Conservation (phyloP, 2,888 invertebrate species). For the Perithous albicinctus region DNA sequence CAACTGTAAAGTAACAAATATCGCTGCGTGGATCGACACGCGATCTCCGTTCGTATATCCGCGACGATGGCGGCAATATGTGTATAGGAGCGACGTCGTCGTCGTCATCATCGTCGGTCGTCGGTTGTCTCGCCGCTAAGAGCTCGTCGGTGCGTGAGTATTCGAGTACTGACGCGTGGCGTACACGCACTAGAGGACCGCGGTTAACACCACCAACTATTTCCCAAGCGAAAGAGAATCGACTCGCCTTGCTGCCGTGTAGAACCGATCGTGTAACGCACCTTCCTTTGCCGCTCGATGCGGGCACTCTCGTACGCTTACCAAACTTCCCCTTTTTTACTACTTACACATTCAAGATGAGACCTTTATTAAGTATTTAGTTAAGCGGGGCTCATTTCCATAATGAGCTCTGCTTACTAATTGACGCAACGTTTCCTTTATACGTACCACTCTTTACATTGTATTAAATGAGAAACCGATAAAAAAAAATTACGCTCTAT, state of each 20-base stretch:
- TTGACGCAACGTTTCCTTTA: conserved; percentile 70
- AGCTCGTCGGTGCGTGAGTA: conserved; percentile 64
- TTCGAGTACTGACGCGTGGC: conserved; percentile 65
- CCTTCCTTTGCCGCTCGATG: conserved; percentile 43
- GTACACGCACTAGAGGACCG: conserved; percentile 53
- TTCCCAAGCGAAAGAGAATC: no score
- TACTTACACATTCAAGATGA: conserved; percentile 78
- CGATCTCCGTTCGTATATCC: conserved; percentile 75
- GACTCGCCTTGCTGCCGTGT: neutral
- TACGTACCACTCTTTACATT: conserved; percentile 29
- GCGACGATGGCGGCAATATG: conserved; percentile 63
- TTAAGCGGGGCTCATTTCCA: conserved; percentile 77
- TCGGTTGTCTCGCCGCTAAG: conserved; percentile 19
- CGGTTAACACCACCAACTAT: neutral
- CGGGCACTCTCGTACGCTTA: conserved; percentile 56
- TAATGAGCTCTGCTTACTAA: conserved; percentile 79
- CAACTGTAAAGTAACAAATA: conserved; percentile 83
- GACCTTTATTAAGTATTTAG: conserved; percentile 79
- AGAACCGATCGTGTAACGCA: conserved; percentile 19
- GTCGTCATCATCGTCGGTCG: conserved; percentile 41
- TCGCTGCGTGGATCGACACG: conserved; percentile 83
- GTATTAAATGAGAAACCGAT: conserved; percentile 8
- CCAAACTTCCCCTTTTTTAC: conserved; percentile 52
- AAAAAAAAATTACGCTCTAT: neutral
- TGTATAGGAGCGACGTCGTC: conserved; percentile 38